Evolutionary conservation across 1,140 invertebrate species (phyloP).

Genomic region (Zaprionus capensis): DNA sequence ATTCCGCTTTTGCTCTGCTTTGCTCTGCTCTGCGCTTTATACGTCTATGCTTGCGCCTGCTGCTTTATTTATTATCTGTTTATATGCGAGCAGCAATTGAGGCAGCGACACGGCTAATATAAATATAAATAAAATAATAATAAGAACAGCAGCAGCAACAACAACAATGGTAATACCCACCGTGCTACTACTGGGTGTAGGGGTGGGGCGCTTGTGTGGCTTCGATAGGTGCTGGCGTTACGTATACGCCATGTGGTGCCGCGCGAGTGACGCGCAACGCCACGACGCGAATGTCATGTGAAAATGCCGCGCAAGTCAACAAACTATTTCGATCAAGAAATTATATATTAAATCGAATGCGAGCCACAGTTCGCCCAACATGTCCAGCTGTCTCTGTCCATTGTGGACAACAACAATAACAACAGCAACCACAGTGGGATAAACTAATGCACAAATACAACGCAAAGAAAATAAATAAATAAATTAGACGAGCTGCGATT

Average conservation of each 20-base stretch:
- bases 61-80: conserved; percentile 69
- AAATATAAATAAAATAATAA: conserved; percentile 65
- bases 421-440: conserved; percentile 26
- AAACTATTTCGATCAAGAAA: conserved; percentile 72
- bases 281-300: conserved; percentile 38
- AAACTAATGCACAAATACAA: conserved; percentile 44
- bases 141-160: conserved; percentile 44
- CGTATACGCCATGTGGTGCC: conserved; percentile 70
- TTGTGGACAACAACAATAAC: conserved; percentile 30
- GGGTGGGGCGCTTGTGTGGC: conserved; percentile 50
- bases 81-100: conserved; percentile 53
- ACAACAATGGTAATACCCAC: neutral
- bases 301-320: conserved; percentile 51
- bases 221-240: conserved; percentile 55
- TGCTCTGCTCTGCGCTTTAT: conserved; percentile 12
- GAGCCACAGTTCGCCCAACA: conserved; percentile 33
- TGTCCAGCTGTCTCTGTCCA: conserved; percentile 75
- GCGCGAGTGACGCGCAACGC: conserved; percentile 53
- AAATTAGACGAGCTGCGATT: conserved; percentile 64
- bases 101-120: conserved; percentile 52
- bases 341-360: conserved; percentile 60
- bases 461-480: conserved; percentile 74
- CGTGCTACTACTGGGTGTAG: neutral
- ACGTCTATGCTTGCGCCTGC: conserved; percentile 34
- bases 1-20: conserved; percentile 32